phyloP scores from a whole-genome alignment of 2,113 vertebrate species.

The Tonatia bakeri region DNA sequence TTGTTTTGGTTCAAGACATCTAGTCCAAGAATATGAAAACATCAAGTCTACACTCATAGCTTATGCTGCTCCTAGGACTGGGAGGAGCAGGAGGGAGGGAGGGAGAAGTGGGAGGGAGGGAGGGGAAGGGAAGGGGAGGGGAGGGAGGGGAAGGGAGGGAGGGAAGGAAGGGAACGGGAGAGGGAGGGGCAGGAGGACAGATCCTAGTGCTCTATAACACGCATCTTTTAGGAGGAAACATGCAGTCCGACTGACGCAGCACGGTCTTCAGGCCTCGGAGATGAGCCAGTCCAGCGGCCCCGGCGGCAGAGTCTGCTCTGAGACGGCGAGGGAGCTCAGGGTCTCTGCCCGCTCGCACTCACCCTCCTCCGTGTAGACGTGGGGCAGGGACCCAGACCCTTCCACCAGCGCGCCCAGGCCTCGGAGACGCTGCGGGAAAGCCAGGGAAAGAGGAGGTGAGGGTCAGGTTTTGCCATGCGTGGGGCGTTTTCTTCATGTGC shows the following conservation, averaged over 20 bases:
- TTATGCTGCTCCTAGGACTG: neutral
- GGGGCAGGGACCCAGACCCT: conserved; percentile 36
- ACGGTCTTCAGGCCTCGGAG: conserved; percentile 76
- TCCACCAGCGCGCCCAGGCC: neutral
- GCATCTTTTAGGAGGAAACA: neutral
- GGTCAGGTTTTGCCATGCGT: rapidly evolving
- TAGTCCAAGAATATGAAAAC: neutral
- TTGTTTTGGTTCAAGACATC: neutral
- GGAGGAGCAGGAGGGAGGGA: neutral
- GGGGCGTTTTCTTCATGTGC: rapidly evolving
- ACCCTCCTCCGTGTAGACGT: conserved; percentile 80
- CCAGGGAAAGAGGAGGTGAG: neutral
- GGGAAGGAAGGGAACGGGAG: neutral
- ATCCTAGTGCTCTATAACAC: rapidly evolving
- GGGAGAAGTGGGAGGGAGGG: no score
- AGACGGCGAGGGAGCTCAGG: conserved; percentile 69
- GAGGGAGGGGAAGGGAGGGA: no score
- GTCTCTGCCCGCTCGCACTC: conserved; percentile 51
- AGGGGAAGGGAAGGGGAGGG: neutral
- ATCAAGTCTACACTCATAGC: neutral
- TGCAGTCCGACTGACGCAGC: neutral
- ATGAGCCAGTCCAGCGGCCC: conserved; percentile 78
- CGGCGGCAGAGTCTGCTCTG: conserved; percentile 41
- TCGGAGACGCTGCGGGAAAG: conserved; percentile 48
- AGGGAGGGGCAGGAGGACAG: neutral